These are phyloP conservation scores for Dermolepida albohirtum DNA, from an alignment of 2,888 invertebrate species.

Conservation along the genomic window DNA sequence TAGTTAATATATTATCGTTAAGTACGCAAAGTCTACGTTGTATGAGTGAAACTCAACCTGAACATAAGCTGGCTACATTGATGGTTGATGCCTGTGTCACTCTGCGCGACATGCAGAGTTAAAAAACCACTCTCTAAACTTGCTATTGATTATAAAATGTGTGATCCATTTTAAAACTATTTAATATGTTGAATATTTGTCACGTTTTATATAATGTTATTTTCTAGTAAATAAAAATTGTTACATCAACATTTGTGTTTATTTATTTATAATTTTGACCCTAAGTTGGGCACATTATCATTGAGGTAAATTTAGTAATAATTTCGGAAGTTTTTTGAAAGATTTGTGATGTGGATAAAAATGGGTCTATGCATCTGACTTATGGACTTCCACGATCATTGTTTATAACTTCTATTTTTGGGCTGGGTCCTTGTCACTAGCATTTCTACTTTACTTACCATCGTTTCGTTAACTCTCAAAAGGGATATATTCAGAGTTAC, in stretches of 20 bases:
- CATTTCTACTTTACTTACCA: no score
- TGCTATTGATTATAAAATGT: not conserved
- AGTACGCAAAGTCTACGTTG: constrained; percentile 63
- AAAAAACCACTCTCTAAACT: constrained; percentile 6
- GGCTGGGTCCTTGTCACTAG: no score
- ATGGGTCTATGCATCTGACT: no score
- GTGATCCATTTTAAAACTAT: constrained; percentile 24
- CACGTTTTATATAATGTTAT: constrained; percentile 33
- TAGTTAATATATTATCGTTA: constrained; percentile 61
- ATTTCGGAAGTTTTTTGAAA: no score
- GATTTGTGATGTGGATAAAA: no score
- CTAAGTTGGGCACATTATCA: no score
- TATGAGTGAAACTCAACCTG: constrained; percentile 62
- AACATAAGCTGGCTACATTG: constrained; percentile 65
- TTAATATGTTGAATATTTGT: constrained; percentile 17
- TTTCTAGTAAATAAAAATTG: constrained; percentile 25
- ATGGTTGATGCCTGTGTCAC: constrained; percentile 67
- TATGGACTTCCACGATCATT: no score
- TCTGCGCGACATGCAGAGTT: constrained; percentile 55
- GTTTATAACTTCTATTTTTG: no score
- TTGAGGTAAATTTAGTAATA: no score
- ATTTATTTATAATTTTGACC: no score
- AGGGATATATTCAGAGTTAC: no score
- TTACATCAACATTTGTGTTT: not conserved
- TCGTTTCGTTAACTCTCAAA: no score